Percentiles rank a stretch among this genome's conserved stretches.
Evolutionary conservation across 2,113 vertebrate species (phyloP).

Genomic region (Rattus rattus): DNA sequence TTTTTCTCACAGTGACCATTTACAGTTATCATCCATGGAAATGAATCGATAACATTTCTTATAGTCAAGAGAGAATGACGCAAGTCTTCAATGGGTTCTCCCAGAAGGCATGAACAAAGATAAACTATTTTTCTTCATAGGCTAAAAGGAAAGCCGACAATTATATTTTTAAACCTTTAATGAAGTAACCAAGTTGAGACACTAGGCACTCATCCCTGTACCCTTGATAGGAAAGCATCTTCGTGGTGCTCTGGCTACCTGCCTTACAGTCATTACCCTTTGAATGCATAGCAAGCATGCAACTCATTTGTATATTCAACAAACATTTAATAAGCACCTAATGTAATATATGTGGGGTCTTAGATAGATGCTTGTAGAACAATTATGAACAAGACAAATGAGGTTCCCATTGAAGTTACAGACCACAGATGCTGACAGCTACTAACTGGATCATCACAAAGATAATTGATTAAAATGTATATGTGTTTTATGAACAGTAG

Average conservation of each 20-base stretch:
- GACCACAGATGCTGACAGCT: not conserved
- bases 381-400: not conserved
- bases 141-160: constrained; percentile 20
- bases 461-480: constrained; percentile 37
- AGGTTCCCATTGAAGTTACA: not conserved
- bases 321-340: not conserved
- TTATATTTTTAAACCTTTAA: not conserved
- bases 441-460: not conserved
- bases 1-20: constrained; percentile 15
- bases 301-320: not conserved
- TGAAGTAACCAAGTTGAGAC: constrained; percentile 26
- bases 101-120: constrained; percentile 1
- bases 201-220: not conserved
- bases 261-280: not conserved
- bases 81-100: not conserved
- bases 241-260: not conserved
- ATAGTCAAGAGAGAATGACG: not conserved
- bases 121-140: constrained; percentile 3
- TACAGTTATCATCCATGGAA: constrained; percentile 34
- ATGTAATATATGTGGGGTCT: not conserved
- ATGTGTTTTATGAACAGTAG: not conserved
- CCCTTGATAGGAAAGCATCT: not conserved
- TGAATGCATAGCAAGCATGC: not conserved
- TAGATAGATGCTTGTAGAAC: constrained; percentile 2
- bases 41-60: constrained; percentile 1